A percentile compares a stretch with the other conserved stretches of the same genome.
Conservation (phyloP, 1,140 invertebrate genomes). For the Leucophenga varia region DNA sequence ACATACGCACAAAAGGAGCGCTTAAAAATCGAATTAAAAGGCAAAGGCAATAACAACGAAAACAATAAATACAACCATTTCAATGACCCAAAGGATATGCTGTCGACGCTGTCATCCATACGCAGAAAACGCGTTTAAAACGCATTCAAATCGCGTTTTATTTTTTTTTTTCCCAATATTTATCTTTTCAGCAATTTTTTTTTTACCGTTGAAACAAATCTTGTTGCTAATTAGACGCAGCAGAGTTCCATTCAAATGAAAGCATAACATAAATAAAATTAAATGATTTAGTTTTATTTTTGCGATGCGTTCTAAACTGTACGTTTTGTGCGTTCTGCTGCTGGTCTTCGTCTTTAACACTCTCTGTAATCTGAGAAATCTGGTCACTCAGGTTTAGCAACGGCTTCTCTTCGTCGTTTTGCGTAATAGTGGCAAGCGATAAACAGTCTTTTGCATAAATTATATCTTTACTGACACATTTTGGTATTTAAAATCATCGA, state of each 20-base stretch:
- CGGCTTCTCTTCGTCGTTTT: not conserved
- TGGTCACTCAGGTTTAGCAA: not conserved
- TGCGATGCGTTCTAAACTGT: constrained; percentile 4
- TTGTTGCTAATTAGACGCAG: too few species aligned
- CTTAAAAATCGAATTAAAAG: not conserved
- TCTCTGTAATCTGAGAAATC: constrained; percentile 1
- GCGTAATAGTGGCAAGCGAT: constrained; percentile 4
- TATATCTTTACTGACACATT: constrained; percentile 20
- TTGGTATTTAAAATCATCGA: constrained; percentile 9
- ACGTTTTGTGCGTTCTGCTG: not conserved
- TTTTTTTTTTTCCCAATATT: not conserved
- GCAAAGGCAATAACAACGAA: constrained; percentile 6
- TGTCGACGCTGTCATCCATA: too few species aligned
- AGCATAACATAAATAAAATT: constrained; percentile 15
- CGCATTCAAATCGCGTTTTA: constrained; percentile 27
- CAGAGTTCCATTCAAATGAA: too few species aligned
- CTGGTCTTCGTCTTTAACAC: too few species aligned
- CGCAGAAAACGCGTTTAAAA: constrained; percentile 28
- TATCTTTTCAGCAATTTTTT: too few species aligned
- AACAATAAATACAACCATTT: constrained; percentile 4
- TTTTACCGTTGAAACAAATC: too few species aligned
- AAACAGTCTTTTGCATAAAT: constrained; percentile 32
- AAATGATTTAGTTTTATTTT: constrained; percentile 5
- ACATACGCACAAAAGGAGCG: not conserved
- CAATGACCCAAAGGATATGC: constrained; percentile 7